These are phyloP conservation scores for Montipora sp. DNA, from an alignment of 64 coral and sea anemone species.

Conservation along the genomic window DNA sequence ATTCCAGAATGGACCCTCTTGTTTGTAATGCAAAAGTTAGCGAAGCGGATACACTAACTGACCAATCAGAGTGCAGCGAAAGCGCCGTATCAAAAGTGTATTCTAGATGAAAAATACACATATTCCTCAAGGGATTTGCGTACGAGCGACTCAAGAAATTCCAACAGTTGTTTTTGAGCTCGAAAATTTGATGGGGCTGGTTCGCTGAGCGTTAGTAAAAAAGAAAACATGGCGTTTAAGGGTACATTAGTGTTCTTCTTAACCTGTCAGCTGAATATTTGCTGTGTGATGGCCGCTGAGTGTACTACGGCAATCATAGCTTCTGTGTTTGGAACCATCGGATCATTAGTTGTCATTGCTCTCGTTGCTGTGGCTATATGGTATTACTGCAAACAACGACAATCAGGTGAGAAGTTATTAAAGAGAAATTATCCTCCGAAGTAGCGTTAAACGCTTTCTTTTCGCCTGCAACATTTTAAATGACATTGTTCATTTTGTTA, in stretches of 20 bases:
- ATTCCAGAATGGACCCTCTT: background rate
- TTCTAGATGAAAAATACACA: slow-evolving; percentile 10
- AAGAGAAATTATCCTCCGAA: background rate
- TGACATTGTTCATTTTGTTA: background rate
- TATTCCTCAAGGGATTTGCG: slow-evolving; percentile 19
- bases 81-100: background rate
- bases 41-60: slow-evolving; percentile 14
- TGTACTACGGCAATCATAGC: slow-evolving; percentile 21
- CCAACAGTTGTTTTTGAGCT: background rate
- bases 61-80: background rate
- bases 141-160: background rate
- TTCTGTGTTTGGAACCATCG: slow-evolving; percentile 43
- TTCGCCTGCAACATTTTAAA: background rate
- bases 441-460: too few relatives aligned
- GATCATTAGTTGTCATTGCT: slow-evolving; percentile 7
- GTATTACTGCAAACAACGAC: slow-evolving; percentile 9
- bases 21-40: slow-evolving; percentile 20
- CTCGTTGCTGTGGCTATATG: background rate
- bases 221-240: background rate
- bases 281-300: slow-evolving; percentile 17
- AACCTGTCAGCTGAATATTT: background rate
- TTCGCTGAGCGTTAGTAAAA: background rate
- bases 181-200: background rate
- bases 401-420: background rate
- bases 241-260: background rate